Percentiles rank a stretch among this genome's conserved stretches.
These are phyloP conservation scores for Pempheris klunzingeri DNA, from an alignment of 2,797 vertebrate genomes.

Conservation along the genomic window DNA sequence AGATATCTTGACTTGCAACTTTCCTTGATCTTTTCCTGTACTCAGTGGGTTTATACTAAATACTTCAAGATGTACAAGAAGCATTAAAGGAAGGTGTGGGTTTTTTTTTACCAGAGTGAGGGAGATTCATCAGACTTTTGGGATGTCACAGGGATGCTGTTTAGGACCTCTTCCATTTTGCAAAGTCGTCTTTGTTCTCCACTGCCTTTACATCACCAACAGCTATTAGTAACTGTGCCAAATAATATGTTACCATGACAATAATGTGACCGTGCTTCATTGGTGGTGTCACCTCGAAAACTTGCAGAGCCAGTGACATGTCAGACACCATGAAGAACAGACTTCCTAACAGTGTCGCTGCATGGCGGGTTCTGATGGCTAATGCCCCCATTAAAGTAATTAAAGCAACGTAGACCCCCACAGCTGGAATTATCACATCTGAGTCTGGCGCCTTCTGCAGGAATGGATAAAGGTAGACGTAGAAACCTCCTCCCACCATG, in stretches of 20 bases:
- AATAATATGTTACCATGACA: slow-evolving; percentile 90
- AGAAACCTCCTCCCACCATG: slow-evolving; percentile 68
- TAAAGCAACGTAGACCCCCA: slow-evolving; percentile 78
- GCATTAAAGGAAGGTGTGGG: too few species aligned
- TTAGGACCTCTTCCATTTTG: slow-evolving; percentile 84
- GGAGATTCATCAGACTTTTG: not conserved
- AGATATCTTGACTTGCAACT: not conserved
- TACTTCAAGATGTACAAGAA: not conserved
- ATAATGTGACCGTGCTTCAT: slow-evolving; percentile 60
- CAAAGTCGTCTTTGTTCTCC: slow-evolving; percentile 68
- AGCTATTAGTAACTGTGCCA: slow-evolving; percentile 88
- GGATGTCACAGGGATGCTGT: slow-evolving; percentile 11
- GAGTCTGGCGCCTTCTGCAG: slow-evolving; percentile 70
- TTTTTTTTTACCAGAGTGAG: too few species aligned
- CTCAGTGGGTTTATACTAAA: not conserved
- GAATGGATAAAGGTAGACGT: slow-evolving; percentile 78
- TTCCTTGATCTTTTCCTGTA: not conserved
- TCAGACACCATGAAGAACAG: slow-evolving; percentile 89
- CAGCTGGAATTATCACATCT: slow-evolving; percentile 71
- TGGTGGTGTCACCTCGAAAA: slow-evolving; percentile 77
- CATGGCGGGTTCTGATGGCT: slow-evolving; percentile 70
- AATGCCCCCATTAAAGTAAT: slow-evolving; percentile 82
- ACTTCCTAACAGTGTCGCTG: slow-evolving; percentile 76
- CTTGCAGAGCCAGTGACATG: slow-evolving; percentile 79
- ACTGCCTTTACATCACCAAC: slow-evolving; percentile 81